These are phyloP conservation scores for Melanotaenia pygmaea DNA, from an alignment of 2,797 vertebrate species.

Conservation along the genomic window DNA sequence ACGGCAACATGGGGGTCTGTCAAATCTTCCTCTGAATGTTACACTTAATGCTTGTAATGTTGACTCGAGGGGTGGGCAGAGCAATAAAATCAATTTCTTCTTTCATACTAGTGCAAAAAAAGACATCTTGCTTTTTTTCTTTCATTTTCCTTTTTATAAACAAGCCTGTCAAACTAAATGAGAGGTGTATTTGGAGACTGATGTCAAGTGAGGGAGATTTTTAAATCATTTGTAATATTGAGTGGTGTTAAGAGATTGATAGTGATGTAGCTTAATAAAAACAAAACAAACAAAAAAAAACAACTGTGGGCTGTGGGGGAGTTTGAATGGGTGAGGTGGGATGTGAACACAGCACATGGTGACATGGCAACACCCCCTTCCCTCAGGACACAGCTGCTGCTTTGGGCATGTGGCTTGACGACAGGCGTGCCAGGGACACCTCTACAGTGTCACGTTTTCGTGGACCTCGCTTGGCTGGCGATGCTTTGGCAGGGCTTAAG, in stretches of 20 bases:
- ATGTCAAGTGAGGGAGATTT: conserved; percentile 80
- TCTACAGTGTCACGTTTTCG: conserved; percentile 93
- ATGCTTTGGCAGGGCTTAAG: conserved; percentile 85
- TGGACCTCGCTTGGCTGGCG: conserved; percentile 93
- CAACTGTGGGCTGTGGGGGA: background rate
- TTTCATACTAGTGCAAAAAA: conserved; percentile 99
- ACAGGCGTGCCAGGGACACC: conserved; percentile 91
- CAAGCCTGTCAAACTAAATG: conserved; percentile 94
- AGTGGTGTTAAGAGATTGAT: conserved; percentile 46
- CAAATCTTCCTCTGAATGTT: conserved; percentile 64
- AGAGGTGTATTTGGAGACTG: conserved; percentile 66
- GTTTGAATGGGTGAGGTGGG: conserved; percentile 18
- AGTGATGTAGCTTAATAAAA: conserved; percentile 55
- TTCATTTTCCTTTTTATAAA: conserved; percentile 78
- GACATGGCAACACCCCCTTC: background rate
- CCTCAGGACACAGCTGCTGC: conserved; percentile 84
- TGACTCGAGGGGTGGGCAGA: conserved; percentile 79
- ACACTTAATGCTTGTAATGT: conserved; percentile 94
- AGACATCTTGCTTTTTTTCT: conserved; percentile 92
- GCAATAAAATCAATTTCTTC: conserved; percentile 92
- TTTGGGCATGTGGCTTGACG: conserved; percentile 90
- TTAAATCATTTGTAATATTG: conserved; percentile 61
- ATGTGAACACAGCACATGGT: conserved; percentile 32
- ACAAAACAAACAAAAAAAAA: conserved; percentile 2
- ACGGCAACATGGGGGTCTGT: conserved; percentile 32